A percentile compares a stretch with the other conserved stretches of the same genome.
Conservation (phyloP, 2,797 vertebrate species). For the Microhierax caerulescens region DNA sequence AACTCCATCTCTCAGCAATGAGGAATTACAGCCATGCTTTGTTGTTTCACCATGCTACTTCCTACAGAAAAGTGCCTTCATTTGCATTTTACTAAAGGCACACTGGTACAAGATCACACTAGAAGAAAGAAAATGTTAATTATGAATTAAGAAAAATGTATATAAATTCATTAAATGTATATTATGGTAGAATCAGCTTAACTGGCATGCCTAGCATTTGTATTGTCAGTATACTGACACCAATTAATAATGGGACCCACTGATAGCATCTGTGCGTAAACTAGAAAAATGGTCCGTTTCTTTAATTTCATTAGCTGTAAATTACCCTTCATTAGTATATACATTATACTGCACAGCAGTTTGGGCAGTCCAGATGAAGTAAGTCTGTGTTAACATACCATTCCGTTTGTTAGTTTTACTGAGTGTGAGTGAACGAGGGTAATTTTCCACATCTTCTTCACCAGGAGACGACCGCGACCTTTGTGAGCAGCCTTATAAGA, state of each 20-base stretch:
- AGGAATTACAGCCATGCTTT: neutral
- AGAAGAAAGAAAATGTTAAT: neutral
- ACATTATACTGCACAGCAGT: neutral
- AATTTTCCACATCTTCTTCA: constrained; percentile 14
- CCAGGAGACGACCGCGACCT: neutral
- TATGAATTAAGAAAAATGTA: neutral
- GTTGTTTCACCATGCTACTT: neutral
- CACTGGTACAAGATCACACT: neutral
- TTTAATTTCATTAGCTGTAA: neutral
- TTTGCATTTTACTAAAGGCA: neutral
- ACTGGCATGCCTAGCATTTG: neutral
- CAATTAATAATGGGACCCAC: neutral
- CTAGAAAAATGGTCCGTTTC: neutral
- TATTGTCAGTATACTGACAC: neutral
- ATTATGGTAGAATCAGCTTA: neutral
- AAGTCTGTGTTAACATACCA: neutral
- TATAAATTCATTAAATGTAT: neutral
- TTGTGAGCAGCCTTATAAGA: neutral
- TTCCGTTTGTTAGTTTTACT: neutral
- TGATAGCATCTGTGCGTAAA: neutral
- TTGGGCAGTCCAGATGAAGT: neutral
- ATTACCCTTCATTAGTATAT: neutral
- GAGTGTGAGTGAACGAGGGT: neutral
- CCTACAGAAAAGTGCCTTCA: neutral
- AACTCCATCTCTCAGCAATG: neutral